Base-by-base conservation (phyloP, 2,113 vertebrate species). In the Anseranas semipalmata region DNA sequence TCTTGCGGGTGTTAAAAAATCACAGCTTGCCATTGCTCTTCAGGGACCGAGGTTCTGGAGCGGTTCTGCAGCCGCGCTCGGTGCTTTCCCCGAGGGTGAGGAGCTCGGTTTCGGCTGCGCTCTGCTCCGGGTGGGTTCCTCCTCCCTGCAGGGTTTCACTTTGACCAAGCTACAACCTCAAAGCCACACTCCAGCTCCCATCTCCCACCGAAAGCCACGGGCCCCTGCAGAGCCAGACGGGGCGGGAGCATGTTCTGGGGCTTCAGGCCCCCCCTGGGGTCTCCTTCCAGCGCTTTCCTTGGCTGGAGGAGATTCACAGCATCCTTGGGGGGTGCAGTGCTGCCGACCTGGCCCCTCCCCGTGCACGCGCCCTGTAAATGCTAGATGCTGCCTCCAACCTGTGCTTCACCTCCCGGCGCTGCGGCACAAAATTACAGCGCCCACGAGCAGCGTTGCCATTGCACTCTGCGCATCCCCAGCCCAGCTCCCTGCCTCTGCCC, bases 101-200 rank as follows among this genome's bases (percentile, higher is more conserved):
- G 68, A 93, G n/a, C 33, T 75, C 16, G 0, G 19, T 39, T 86
- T 77, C 6, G 1, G 92, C 84, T 48, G 46, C 72, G 27, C 13
- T 65, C 74, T 48, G 84, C 55, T 28, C 77, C 0, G 2, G 11
- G 62, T 70, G 93, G 93, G 89, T 52, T 95, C 90, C 48, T 87
- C 77, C 84, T 78, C 84, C 67, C 22, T 32, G 7, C 16, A 4
- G 2, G 67, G 59, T 95, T 96, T 95, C 94, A 74, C 73, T 97
- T 32, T 89, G 93, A 95, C 89, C 95, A 76, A 89, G 65, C 71
- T 14, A 58, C 95, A 96, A 95, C 95, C 96, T 71, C 96, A 95
- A 96, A 96, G 63, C 95, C 94, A 32, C 96, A 89, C 21, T 70
- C 62, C 50, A 33, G 55, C 63, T 89, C 79, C 1, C 10, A 0